phyloP scores from a whole-genome alignment of 2,113 vertebrate genomes.

The Regulus satrapa region DNA sequence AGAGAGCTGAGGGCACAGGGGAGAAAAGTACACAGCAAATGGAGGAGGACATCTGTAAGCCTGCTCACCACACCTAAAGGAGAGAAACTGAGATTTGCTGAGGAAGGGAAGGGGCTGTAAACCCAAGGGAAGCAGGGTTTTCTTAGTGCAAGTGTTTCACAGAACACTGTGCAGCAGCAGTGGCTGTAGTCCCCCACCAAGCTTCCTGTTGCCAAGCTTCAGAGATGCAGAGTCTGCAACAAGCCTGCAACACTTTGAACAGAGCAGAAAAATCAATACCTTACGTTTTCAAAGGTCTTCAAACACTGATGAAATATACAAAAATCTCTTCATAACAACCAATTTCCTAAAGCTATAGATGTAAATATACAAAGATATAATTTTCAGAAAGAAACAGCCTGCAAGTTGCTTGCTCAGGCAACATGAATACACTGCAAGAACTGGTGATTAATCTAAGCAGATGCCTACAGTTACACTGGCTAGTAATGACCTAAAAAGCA shows the following conservation, averaged over 20 bases:
- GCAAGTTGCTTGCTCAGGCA: background rate
- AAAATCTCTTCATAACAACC: background rate
- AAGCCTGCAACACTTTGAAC: background rate
- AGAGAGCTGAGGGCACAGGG: background rate
- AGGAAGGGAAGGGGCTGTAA: background rate
- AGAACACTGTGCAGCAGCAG: background rate
- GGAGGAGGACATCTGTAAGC: background rate
- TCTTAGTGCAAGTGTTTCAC: background rate
- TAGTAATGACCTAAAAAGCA: background rate
- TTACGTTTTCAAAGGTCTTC: background rate
- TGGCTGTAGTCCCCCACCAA: background rate
- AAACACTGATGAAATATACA: background rate
- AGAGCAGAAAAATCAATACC: background rate
- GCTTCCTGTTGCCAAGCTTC: background rate
- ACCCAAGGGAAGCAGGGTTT: background rate
- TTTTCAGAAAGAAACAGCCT: background rate
- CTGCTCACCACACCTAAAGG: background rate
- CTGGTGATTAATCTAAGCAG: background rate
- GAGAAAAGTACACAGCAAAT: background rate
- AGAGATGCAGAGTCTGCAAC: background rate
- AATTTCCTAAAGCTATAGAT: background rate
- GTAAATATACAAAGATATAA: background rate
- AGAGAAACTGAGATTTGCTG: background rate
- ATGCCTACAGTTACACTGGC: background rate
- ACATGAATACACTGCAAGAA: background rate